Percentiles rank a stretch among this genome's conserved stretches.
Conservation (phyloP, 2,113 vertebrate genomes). For the Drymodes brunneopygia region DNA sequence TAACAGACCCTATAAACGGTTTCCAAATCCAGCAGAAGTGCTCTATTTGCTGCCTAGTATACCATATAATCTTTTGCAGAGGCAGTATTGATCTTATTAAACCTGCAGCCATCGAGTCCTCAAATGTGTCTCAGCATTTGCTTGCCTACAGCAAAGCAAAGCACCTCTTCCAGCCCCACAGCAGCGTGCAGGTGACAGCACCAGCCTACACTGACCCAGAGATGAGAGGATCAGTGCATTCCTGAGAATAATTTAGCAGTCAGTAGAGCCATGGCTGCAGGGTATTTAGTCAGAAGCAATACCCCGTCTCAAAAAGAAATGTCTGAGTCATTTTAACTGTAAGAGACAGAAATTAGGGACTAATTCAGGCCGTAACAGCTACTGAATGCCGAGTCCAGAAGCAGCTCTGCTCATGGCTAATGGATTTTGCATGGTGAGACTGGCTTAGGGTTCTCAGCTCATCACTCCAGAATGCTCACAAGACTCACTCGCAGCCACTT, state of each 20-base stretch:
- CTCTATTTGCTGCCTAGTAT: conserved; percentile 79
- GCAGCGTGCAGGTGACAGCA: neutral
- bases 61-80: conserved; percentile 76
- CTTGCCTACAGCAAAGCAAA: conserved; percentile 20
- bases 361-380: conserved; percentile 19
- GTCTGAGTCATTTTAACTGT: conserved; percentile 22
- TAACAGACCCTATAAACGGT: conserved; percentile 71
- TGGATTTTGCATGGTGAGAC: conserved; percentile 19
- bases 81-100: conserved; percentile 77
- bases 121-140: conserved; percentile 28
- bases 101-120: conserved; percentile 56
- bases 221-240: neutral
- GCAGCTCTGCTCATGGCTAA: neutral
- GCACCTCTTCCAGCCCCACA: neutral
- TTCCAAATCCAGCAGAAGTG: conserved; percentile 74
- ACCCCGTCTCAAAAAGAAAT: neutral
- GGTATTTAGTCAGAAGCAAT: conserved; percentile 25
- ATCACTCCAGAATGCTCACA: rapidly evolving
- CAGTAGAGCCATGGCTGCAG: neutral
- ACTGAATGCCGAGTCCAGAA: neutral
- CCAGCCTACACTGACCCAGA: neutral
- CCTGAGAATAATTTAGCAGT: neutral
- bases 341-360: conserved; percentile 36
- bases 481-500: neutral
- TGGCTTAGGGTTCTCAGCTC: neutral